Percentiles rank a stretch among this genome's conserved stretches.
These are phyloP conservation scores for Apoda limacodes DNA, from an alignment of 2,888 invertebrate species.

Conservation along the genomic window DNA sequence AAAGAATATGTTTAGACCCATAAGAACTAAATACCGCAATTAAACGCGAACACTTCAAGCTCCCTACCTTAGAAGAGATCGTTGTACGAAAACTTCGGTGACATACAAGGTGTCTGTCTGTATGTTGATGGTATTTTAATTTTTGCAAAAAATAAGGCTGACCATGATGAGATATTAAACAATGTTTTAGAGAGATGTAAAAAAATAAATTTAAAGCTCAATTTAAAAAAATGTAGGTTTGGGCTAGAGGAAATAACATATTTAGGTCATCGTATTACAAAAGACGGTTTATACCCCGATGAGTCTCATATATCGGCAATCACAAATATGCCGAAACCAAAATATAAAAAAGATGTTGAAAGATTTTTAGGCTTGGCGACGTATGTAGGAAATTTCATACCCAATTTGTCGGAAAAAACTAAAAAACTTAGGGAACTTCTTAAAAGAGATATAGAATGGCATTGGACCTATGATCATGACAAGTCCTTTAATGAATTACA, in stretches of 20 bases:
- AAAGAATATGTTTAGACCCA: slow-evolving; percentile 24
- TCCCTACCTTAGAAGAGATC: slow-evolving; percentile 19
- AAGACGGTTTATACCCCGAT: slow-evolving; percentile 4
- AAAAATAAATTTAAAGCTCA: slow-evolving; percentile 9
- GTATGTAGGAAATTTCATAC: no score
- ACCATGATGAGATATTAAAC: slow-evolving; percentile 3
- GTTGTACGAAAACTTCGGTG: slow-evolving; percentile 15
- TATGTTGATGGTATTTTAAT: slow-evolving; percentile 19
- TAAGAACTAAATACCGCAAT: slow-evolving; percentile 20
- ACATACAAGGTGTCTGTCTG: slow-evolving; percentile 16
- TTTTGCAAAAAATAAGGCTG: slow-evolving; percentile 2
- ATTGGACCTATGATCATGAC: no score
- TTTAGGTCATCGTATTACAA: slow-evolving; percentile 4
- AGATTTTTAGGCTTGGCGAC: no score
- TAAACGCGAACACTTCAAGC: slow-evolving; percentile 16
- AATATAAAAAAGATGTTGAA: no score
- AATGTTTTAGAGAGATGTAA: slow-evolving; percentile 6
- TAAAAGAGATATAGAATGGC: no score
- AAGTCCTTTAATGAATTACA: no score
- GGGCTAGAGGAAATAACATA: slow-evolving; percentile 7
- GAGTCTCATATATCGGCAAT: slow-evolving; percentile 3
- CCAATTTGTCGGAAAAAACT: no score
- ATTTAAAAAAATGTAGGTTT: slow-evolving; percentile 11
- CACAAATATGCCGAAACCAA: slow-evolving; percentile 3
- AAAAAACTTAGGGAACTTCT: no score